These are phyloP conservation scores for Synergus laeviventris DNA, from an alignment of 2,888 invertebrate genomes.

Conservation along the genomic window DNA sequence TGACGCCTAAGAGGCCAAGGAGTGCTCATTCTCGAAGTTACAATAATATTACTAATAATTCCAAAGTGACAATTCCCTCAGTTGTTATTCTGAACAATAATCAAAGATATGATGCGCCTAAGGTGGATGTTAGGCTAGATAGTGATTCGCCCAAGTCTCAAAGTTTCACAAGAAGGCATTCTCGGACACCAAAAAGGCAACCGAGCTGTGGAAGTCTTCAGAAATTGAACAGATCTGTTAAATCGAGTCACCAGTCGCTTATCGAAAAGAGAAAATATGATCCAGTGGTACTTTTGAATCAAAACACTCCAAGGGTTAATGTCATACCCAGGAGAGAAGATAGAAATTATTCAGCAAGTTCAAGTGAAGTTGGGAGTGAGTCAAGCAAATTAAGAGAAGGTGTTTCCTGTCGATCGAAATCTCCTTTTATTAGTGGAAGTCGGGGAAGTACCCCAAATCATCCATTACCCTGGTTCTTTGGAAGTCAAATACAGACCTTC, in stretches of 20 bases:
- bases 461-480: constrained; percentile 1
- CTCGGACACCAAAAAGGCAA: constrained; percentile 6
- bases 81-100: neutral
- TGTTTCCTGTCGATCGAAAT: neutral
- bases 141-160: constrained; percentile 11
- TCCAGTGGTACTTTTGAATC: neutral
- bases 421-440: neutral
- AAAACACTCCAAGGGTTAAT: neutral
- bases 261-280: neutral
- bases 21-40: neutral
- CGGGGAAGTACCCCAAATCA: neutral
- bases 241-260: neutral
- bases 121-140: constrained; percentile 9
- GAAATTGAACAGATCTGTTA: neutral
- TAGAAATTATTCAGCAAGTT: constrained; percentile 1
- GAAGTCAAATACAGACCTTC: neutral
- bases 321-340: neutral
- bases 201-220: constrained; percentile 16
- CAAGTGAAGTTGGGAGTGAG: constrained; percentile 22
- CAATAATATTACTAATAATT: neutral
- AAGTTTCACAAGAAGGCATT: neutral
- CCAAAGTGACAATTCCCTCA: neutral
- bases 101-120: neutral
- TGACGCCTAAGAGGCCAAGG: neutral
- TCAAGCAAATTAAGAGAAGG: neutral